phyloP scores from a whole-genome alignment of 2,113 vertebrate genomes.

The Siniperca chuatsi region DNA sequence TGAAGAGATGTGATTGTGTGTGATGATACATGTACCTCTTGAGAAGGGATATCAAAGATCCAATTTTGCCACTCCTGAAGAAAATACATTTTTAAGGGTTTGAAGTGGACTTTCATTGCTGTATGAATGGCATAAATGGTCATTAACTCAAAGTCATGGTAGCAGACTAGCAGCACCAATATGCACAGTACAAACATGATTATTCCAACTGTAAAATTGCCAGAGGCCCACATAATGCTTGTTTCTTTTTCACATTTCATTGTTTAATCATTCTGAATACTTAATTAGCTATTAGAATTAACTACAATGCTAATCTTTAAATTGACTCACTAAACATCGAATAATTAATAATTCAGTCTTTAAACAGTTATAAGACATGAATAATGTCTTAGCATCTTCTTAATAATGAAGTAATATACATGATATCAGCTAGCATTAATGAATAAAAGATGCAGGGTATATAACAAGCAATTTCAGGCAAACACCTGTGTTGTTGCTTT shows the following conservation, averaged over 20 bases:
- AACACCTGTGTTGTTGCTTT: background rate
- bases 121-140: background rate
- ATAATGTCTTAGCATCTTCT: background rate
- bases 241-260: background rate
- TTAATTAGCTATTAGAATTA: background rate
- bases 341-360: background rate
- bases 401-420: background rate
- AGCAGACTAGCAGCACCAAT: background rate
- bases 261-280: constrained; percentile 8
- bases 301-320: background rate
- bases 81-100: background rate
- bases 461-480: background rate
- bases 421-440: background rate
- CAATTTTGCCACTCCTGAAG: background rate
- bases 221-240: background rate
- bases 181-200: background rate
- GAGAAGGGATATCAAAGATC: background rate
- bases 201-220: background rate
- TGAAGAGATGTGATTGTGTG: background rate
- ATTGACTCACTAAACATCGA: background rate
- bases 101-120: background rate
- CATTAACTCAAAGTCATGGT: background rate
- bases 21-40: background rate
- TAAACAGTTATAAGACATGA: background rate
- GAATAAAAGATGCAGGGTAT: background rate